Base-by-base conservation (phyloP, 2,797 vertebrate species). In the Perodicticus potto region DNA sequence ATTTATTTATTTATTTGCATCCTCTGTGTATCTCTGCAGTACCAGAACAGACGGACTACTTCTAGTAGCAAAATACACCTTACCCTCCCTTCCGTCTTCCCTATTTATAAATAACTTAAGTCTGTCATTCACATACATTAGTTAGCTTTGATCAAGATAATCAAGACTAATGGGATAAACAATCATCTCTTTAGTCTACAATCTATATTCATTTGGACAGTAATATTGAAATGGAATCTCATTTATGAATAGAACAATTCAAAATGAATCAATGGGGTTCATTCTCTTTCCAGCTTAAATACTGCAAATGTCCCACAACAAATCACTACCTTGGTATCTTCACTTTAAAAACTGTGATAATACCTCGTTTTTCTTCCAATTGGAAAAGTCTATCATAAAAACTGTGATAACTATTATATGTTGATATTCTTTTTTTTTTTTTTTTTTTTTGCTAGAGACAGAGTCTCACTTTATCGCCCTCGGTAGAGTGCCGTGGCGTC, bases 131-230 rank as follows among this genome's bases (percentile, higher is more conserved):
- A 49, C 27, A 65, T 65, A 70, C 32, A 69, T 69, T 95, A 70
- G 43, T 92, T 86, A 89, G 29, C 87, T 93, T 89, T 88, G 63
- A 81, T 81, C 67, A 95, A 85, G 67, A 96, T 43, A 78, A 93
- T 65, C 37, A 96, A 95, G 22, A 83, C 65, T 89, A 83, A 65
- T 14, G n/a, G 3, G 16, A 53, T 72, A 92, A 89, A 92, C n/a
- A 11, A 78, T 16, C 3, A 61, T 83, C 74, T 77, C 57, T 85
- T 59, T 73, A 91, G n/a, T 87, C 8, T 40, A 94, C 9, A 93
- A 74, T 91, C 32, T 40, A 55, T 45, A 82, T 53, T 96, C 55
- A 91, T 57, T 61, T 94, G 43, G 29, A 74, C 12, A 94, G 78
- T 92, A 82, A 78, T 55, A 89, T 12, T 84, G 6, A 76, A 65